phyloP scores from a whole-genome alignment of 2,113 vertebrate genomes.

The Pteropus alecto region DNA sequence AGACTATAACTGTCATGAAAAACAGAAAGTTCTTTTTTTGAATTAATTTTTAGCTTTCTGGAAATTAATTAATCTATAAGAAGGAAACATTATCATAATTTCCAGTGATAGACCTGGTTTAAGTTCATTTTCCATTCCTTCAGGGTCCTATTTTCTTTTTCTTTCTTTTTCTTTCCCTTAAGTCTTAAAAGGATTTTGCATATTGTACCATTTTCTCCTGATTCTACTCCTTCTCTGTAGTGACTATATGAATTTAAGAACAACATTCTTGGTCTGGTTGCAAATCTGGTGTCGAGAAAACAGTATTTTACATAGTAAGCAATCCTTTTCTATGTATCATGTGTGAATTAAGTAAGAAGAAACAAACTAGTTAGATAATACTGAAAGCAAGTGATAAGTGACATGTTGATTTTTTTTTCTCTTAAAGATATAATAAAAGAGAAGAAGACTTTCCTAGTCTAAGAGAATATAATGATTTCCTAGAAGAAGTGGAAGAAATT shows the following conservation, averaged over 20 bases:
- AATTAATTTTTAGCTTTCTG: constrained; percentile 40
- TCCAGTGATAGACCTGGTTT: background rate
- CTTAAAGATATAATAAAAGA: constrained; percentile 96
- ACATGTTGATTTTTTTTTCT: constrained; percentile 58
- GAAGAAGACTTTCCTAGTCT: constrained; percentile 94
- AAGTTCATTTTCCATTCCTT: background rate
- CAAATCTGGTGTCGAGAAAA: constrained; percentile 25
- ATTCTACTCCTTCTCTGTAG: background rate
- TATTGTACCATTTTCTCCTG: background rate
- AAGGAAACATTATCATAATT: constrained; percentile 10
- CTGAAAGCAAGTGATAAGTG: constrained; percentile 64
- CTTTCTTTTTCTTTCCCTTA: constrained; percentile 22
- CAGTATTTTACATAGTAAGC: background rate
- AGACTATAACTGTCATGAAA: background rate
- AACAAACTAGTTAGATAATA: constrained; percentile 16
- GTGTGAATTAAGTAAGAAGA: constrained; percentile 4
- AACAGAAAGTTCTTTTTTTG: background rate
- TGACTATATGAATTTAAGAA: constrained; percentile 12
- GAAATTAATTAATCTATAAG: constrained; percentile 7
- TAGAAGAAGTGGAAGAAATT: constrained; percentile 97
- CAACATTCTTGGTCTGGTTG: background rate
- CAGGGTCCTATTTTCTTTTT: constrained; percentile 20
- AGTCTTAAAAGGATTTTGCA: background rate
- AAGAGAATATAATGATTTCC: constrained; percentile 95
- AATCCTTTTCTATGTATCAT: background rate